phyloP scores from a whole-genome alignment of 1,140 invertebrate genomes.

The Lordiphosa collinella region DNA sequence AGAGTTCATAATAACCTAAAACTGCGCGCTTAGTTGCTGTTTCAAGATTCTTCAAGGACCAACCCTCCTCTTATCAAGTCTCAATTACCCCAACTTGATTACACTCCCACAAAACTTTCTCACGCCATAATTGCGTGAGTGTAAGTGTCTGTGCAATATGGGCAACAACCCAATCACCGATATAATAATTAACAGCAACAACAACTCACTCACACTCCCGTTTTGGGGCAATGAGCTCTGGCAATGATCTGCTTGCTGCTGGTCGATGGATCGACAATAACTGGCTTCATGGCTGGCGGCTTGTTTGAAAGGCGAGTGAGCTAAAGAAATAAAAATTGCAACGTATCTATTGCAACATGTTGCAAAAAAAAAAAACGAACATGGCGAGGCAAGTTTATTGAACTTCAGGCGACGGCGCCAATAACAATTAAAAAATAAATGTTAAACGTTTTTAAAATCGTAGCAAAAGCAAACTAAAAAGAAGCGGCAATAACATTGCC shows the following conservation, averaged over 20 bases:
- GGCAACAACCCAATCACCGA: constrained; percentile 67
- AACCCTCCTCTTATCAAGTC: too few relatives aligned
- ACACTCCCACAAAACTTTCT: constrained; percentile 55
- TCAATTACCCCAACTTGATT: constrained; percentile 3
- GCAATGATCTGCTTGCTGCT: constrained; percentile 15
- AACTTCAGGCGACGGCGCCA: constrained; percentile 63
- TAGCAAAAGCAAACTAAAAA: constrained; percentile 4
- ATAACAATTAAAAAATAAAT: constrained; percentile 66
- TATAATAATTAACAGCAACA: constrained; percentile 68
- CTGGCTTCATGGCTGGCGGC: constrained; percentile 52
- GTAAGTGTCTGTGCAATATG: constrained; percentile 22
- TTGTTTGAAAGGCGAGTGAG: constrained; percentile 38
- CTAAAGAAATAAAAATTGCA: constrained; percentile 37
- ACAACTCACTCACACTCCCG: constrained; percentile 10
- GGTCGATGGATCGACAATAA: constrained; percentile 22
- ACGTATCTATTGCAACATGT: constrained; percentile 56
- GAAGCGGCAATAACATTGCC: constrained; percentile 1
- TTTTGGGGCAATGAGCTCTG: constrained; percentile 65
- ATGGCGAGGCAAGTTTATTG: constrained; percentile 52
- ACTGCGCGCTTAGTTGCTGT: too few relatives aligned
- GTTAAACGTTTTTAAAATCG: constrained; percentile 22
- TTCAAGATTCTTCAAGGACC: too few relatives aligned
- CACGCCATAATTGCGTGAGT: constrained; percentile 51
- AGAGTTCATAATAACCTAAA: too few relatives aligned
- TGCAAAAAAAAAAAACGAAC: constrained; percentile 23